Percentiles rank a stretch among this genome's conserved stretches.
Evolutionary conservation across 2,888 invertebrate species (phyloP).

Genomic region (Drosophila anomelani): DNA sequence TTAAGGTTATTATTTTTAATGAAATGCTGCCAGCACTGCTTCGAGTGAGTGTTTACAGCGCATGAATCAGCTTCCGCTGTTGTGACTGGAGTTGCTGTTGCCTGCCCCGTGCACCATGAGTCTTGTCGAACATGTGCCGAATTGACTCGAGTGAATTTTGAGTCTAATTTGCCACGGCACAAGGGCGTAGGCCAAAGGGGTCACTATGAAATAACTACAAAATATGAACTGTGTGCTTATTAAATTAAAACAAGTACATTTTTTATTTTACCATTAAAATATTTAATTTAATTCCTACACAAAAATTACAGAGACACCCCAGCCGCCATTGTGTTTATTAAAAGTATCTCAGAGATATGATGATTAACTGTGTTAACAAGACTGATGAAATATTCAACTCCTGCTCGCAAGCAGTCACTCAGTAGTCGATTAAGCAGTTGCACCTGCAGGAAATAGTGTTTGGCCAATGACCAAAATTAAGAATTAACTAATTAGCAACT

Average conservation of each 20-base stretch:
- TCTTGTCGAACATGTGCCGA: slow-evolving; percentile 62
- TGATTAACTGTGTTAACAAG: background rate
- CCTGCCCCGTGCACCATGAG: slow-evolving; percentile 30
- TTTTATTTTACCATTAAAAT: background rate
- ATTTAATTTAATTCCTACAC: background rate
- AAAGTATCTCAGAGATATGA: background rate
- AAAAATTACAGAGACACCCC: background rate
- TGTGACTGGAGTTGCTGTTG: slow-evolving; percentile 38
- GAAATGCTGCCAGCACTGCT: slow-evolving; percentile 40
- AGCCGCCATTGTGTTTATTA: background rate
- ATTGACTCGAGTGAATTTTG: slow-evolving; percentile 39
- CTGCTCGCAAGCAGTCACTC: slow-evolving; percentile 1
- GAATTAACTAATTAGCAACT: background rate
- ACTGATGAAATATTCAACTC: background rate
- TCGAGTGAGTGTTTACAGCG: slow-evolving; percentile 48
- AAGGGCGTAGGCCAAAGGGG: slow-evolving; percentile 6
- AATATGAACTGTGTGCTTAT: background rate
- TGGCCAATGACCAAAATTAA: background rate
- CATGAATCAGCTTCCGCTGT: slow-evolving; percentile 77
- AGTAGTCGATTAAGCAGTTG: background rate
- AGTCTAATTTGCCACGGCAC: background rate
- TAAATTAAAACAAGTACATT: background rate
- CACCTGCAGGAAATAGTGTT: background rate
- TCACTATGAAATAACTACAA: background rate
- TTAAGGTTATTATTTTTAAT: background rate